Evolutionary conservation across 2,113 vertebrate species (phyloP).

Genomic region (Spheniscus mendiculus): DNA sequence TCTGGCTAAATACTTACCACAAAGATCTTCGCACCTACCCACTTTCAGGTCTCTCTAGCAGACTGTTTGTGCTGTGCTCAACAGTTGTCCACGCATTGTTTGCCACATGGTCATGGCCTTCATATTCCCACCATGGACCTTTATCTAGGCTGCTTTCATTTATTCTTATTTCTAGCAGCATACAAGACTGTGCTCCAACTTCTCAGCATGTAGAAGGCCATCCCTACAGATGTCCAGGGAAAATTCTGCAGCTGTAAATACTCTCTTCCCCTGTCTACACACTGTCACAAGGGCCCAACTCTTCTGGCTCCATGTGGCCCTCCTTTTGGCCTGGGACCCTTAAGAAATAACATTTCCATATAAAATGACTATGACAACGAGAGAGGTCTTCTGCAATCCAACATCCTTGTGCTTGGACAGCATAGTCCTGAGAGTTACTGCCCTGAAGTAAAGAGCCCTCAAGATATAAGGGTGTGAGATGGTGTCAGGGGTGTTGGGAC

Average conservation of each 20-base stretch:
- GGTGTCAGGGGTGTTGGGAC: not conserved
- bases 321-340: not conserved
- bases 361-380: not conserved
- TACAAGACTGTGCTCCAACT: not conserved
- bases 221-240: not conserved
- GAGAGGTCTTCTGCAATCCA: not conserved
- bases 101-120: not conserved
- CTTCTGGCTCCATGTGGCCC: not conserved
- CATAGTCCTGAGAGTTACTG: not conserved
- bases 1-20: not conserved
- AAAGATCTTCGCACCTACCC: not conserved
- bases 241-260: not conserved
- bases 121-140: not conserved
- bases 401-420: not conserved
- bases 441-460: not conserved
- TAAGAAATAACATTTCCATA: not conserved
- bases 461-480: not conserved
- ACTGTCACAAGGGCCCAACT: not conserved
- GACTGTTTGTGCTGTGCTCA: not conserved
- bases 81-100: not conserved
- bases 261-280: not conserved
- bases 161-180: not conserved
- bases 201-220: not conserved
- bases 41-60: not conserved
- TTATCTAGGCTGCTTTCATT: not conserved